Base-by-base conservation (phyloP, 1,140 invertebrate genomes). In the Sipha flava region DNA sequence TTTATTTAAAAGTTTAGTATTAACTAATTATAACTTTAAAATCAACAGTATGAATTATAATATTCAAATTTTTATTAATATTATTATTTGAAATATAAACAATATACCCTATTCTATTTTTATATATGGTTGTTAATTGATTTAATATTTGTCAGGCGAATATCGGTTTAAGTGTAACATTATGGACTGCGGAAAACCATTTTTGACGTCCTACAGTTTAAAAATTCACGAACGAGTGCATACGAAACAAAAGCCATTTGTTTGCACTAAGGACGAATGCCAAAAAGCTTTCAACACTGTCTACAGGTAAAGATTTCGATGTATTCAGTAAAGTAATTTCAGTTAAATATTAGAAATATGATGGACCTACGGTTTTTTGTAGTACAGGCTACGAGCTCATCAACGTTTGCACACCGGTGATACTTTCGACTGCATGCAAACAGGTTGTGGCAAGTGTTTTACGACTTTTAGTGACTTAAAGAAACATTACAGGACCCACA, bases 151-250 rank as follows among this genome's bases (percentile, higher is more conserved):
- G 3, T 29, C 88, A 96, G 95, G 95, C 84, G 95, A 98, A 88
- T 97, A 94, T 87, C 91, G 93, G 83, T 98, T 97, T 87, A 92
- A 95, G 86, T 98, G 95, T 87, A 89, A 92, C 37, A 92, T 96
- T 85, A 88, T 90, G 79, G 90, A 89, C 81, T 98, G 96, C 87
- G 92, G 93, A 54, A 98, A 98, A 87, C 92, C 93, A 70, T 98
- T 98, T 87, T 88, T 98, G 29, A 97, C 95, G 14, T 97, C 93
- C 43, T 97, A 97, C 87, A 96, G 94, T 86, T 87, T 98, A 79
- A 97, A 97, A 88, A 96, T 98, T 82, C 96, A 98, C 86, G 91
- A 96, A 79, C 88, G 96, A 82, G 95, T 97, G 75, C 96, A 98
- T 86, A 97, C 96, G 0, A 96, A 97, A 88, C 91, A 96, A 66